Conservation (phyloP, 2,113 vertebrate species). For the Alexandromys fortis region DNA sequence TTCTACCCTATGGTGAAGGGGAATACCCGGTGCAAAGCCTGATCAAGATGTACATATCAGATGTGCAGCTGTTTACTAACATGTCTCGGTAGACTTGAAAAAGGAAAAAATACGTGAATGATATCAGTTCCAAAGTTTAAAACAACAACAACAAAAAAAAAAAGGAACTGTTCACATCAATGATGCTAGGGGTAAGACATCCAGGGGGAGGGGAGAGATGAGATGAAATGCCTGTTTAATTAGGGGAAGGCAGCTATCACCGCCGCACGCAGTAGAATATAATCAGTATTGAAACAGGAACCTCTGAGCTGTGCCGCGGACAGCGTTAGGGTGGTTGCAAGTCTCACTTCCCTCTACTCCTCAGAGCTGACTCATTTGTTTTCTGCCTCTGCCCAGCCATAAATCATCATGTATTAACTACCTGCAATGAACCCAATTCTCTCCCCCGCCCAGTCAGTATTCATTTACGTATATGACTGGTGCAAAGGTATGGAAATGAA, state of each 20-base stretch:
- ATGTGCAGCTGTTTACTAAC: background rate
- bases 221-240: background rate
- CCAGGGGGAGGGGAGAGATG: background rate
- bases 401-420: slow-evolving; percentile 20
- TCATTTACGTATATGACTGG: background rate
- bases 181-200: background rate
- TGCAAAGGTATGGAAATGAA: background rate
- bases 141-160: background rate
- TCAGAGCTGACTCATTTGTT: background rate
- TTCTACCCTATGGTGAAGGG: too few relatives aligned
- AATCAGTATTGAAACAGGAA: background rate
- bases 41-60: background rate
- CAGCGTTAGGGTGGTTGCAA: background rate
- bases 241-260: background rate
- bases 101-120: background rate
- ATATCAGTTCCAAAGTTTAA: background rate
- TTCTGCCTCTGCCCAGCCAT: slow-evolving; percentile 1
- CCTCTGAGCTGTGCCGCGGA: background rate
- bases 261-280: background rate
- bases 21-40: background rate
- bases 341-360: background rate
- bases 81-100: background rate
- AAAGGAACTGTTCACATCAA: background rate
- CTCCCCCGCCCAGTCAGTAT: background rate
- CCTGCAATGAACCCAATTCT: background rate